phyloP scores from a whole-genome alignment of 2,797 vertebrate species.

The Leptatherina wallacei region DNA sequence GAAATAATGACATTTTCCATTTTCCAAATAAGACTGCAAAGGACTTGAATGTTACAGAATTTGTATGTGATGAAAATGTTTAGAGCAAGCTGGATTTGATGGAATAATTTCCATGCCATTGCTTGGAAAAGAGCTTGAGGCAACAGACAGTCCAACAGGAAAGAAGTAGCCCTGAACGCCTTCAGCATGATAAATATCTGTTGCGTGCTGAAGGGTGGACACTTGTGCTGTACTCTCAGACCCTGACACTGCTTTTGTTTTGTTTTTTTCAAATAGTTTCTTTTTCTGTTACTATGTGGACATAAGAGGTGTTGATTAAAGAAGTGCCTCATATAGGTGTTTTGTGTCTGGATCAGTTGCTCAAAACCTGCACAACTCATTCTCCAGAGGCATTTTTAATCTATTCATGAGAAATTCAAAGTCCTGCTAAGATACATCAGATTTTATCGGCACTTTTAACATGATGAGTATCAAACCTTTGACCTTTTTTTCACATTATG shows the following conservation, averaged over 20 bases:
- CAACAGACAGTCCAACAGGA: constrained; percentile 29
- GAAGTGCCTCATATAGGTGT: background rate
- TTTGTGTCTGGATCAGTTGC: constrained; percentile 1
- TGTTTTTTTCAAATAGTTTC: background rate
- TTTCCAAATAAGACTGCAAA: background rate
- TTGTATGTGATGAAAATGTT: constrained; percentile 1
- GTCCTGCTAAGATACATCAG: background rate
- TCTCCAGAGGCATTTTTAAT: background rate
- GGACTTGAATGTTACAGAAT: background rate
- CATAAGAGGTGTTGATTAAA: background rate
- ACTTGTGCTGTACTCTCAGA: background rate
- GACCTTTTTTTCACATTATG: background rate
- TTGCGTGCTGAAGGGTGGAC: constrained; percentile 6
- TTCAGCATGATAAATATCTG: constrained; percentile 28
- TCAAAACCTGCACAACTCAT: background rate
- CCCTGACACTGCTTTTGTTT: background rate
- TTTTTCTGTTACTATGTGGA: background rate
- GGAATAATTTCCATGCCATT: background rate
- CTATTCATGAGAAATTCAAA: background rate
- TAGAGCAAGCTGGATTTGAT: background rate
- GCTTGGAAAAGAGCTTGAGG: constrained; percentile 18
- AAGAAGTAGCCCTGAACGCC: constrained; percentile 19
- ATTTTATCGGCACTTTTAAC: background rate
- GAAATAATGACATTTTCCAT: constrained; percentile 21
- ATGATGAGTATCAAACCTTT: constrained; percentile 5